Evolutionary conservation across 2,888 invertebrate species (phyloP), one percentile per base, ranked within the genome.

Genomic region (Tiphia femorata): DNA sequence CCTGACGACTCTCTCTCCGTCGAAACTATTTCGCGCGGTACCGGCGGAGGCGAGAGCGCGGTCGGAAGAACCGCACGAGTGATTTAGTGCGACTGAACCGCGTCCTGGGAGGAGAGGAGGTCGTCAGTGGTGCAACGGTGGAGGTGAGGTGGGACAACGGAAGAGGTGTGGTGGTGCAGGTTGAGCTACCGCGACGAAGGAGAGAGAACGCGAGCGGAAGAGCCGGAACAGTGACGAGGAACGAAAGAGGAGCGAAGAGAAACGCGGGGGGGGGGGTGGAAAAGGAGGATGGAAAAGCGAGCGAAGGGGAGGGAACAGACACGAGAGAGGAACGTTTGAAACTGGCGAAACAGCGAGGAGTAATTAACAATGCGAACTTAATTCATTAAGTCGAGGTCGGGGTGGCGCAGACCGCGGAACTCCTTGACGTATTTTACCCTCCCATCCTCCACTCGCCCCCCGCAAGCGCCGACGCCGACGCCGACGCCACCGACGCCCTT

Each of bases 281-380:
- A 29, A 44, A 58, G 2, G 10, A n/a, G 21, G n/a, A 20, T 19
- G 21, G 25, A 29, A n/a, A 12, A 5, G 33, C 3, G 19, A 29
- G 37, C 50, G 17, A 52, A 37, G n/a, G n/a, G n/a, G n/a, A n/a
- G n/a, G n/a, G n/a, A n/a, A n/a, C n/a, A n/a, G n/a, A n/a, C n/a
- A n/a, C n/a, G n/a, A 47, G 62, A 50, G 64, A 49, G 56, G 56
- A 64, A 59, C 55, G 57, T 61, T 66, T 62, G 57, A 62, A 67
- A 63, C 49, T 58, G 60, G 62, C 48, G 67, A 67, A 66, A 73
- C 63, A 62, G 60, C 56, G 40, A 50, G 53, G 63, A 70, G 73
- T 71, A 76, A 76, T 76, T 77, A 79, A 76, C 76, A 72, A 73
- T 73, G 70, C 71, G 64, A 74, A 77, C 73, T 78, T 77, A 73